These are phyloP conservation scores for Sitta europaea DNA, from an alignment of 2,113 vertebrate genomes.

Conservation along the genomic window DNA sequence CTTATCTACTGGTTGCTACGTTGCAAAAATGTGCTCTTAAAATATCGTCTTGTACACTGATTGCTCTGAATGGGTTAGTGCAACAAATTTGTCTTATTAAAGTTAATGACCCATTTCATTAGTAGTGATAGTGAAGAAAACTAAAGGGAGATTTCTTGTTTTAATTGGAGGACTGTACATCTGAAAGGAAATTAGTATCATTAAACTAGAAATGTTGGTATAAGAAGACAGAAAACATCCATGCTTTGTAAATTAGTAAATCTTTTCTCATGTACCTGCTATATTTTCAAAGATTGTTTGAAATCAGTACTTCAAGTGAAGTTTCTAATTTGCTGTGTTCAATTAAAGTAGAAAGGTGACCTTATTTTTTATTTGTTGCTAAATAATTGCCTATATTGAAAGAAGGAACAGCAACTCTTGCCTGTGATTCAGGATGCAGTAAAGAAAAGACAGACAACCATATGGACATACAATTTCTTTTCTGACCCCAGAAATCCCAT, in stretches of 20 bases:
- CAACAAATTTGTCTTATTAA: neutral
- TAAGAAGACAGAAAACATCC: neutral
- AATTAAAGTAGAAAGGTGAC: neutral
- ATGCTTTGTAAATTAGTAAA: neutral
- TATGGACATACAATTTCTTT: neutral
- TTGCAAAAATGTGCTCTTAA: neutral
- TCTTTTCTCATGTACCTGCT: neutral
- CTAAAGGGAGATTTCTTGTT: conserved; percentile 30
- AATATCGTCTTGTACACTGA: conserved; percentile 23
- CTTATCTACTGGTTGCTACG: neutral
- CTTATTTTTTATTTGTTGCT: neutral
- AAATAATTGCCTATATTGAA: neutral
- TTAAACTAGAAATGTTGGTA: neutral
- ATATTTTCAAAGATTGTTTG: neutral
- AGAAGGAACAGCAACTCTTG: neutral
- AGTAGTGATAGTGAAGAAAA: conserved; percentile 1
- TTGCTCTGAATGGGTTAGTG: conserved; percentile 19
- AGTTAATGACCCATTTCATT: conserved; percentile 48
- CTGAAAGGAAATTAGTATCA: neutral
- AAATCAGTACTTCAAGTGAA: neutral
- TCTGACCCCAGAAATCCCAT: neutral
- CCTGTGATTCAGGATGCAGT: neutral
- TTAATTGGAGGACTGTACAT: neutral
- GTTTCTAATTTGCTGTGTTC: neutral
- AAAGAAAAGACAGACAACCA: neutral